These are phyloP conservation scores for Trinorchestia longiramus DNA, from an alignment of 1,140 invertebrate species.

Conservation along the genomic window DNA sequence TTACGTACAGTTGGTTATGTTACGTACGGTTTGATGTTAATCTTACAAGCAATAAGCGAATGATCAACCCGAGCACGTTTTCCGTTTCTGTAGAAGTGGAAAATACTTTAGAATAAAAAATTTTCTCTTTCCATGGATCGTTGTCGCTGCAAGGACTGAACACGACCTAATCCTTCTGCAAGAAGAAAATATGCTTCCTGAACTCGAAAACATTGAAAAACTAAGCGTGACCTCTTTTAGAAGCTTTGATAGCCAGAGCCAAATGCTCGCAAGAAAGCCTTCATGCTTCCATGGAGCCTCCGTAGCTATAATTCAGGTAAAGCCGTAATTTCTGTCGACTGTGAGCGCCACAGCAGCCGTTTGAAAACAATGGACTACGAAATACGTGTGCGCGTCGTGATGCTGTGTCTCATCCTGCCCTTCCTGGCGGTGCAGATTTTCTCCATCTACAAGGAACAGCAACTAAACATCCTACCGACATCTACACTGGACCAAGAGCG, in stretches of 20 bases:
- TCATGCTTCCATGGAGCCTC: constrained; percentile 1
- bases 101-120: background rate
- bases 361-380: constrained; percentile 38
- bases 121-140: background rate
- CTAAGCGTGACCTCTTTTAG: background rate
- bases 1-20: no score
- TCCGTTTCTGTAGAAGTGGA: background rate
- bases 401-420: constrained; percentile 28
- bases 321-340: background rate
- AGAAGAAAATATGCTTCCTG: background rate
- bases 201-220: background rate
- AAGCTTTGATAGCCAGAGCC: background rate
- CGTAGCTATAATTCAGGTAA: background rate
- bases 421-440: constrained; percentile 31
- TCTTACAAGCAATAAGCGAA: background rate
- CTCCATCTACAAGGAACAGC: constrained; percentile 2
- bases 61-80: background rate
- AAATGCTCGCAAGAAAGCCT: background rate
- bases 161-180: background rate
- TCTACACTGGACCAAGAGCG: background rate
- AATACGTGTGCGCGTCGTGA: background rate
- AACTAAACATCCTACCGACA: constrained; percentile 3
- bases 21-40: background rate
- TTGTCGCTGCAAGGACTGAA: background rate
- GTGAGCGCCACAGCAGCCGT: background rate